Evolutionary conservation across 2,797 vertebrate species (phyloP), one percentile per base, ranked within the genome.

Genomic region (Cyclura pinguis): DNA sequence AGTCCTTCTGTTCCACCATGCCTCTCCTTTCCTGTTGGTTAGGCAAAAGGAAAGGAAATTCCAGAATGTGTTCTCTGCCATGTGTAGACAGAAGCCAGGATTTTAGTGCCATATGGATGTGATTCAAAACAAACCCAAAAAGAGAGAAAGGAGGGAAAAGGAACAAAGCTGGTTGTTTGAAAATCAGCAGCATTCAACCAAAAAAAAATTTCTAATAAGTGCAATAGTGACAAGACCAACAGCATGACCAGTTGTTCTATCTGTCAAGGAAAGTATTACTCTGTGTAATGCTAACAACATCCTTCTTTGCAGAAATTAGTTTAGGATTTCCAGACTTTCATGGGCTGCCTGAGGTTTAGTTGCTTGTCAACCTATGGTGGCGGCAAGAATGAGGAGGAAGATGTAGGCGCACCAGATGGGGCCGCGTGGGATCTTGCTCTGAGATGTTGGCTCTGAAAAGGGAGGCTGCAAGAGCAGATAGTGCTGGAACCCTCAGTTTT

Each of bases 81-180:
- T 80, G 32, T 77, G 69, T 81, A 93, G 92, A 90, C 93, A 69
- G 59, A 88, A 93, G 80, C 84, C 84, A 94, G 86, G 47, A 74
- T 96, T 96, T 93, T 91, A 92, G 62, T 88, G 85, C 73, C 94
- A 90, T 90, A 72, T 84, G 77, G 64, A 77, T 90, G 89, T 92
- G 93, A 89, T 93, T 86, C 88, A 91, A 93, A 96, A 91, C 90
- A 95, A 93, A 22, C 38, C 57, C 29, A 69, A 72, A 88, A 6
- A 20, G 20, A 20, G 32, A 22, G 16, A 3, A 55, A 8, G 29
- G 38, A 93, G 59, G 50, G 67, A 73, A 78, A 74, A 90, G 22
- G 57, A 16, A 67, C 82, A 92, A 72, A 78, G 94, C 88, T 16
- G 74, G 87, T 67, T 88, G 80, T 93, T 62, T 83, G 89, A 24